These are phyloP conservation scores for Lepidocyrtinus sp. DNA, from an alignment of 2,888 invertebrate genomes.

Conservation along the genomic window DNA sequence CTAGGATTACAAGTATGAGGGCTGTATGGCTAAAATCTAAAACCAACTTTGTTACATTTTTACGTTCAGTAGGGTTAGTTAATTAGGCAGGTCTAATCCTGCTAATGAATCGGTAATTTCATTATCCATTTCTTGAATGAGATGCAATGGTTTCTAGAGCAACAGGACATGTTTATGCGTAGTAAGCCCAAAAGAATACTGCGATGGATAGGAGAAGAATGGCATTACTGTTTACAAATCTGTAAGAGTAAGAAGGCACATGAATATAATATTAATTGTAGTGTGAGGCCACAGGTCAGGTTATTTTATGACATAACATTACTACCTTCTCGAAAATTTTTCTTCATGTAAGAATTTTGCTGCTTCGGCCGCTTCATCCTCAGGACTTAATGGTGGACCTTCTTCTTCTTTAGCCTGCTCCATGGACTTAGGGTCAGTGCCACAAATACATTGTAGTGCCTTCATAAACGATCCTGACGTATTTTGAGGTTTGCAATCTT, in stretches of 20 bases:
- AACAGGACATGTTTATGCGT: too few species aligned
- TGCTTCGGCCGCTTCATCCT: constrained; percentile 70
- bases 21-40: too few species aligned
- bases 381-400: constrained; percentile 66
- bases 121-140: too few species aligned
- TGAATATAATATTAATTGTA: not conserved
- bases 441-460: constrained; percentile 67
- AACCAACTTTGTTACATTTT: too few species aligned
- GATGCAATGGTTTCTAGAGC: too few species aligned
- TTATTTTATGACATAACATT: not conserved
- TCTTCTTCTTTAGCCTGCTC: constrained; percentile 55
- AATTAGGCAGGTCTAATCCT: too few species aligned
- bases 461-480: constrained; percentile 39
- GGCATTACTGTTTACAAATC: constrained; percentile 70
- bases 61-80: too few species aligned
- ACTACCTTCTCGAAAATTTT: constrained; percentile 70
- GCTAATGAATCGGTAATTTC: too few species aligned
- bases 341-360: constrained; percentile 72
- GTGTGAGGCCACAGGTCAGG: not conserved
- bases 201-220: constrained; percentile 68
- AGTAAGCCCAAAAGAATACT: constrained; percentile 69
- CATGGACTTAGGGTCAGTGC: constrained; percentile 49
- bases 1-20: too few species aligned
- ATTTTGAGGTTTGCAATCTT: constrained; percentile 5
- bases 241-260: too few species aligned